Conservation (phyloP, 2,113 vertebrate genomes). For the Aspidoscelis tigris region DNA sequence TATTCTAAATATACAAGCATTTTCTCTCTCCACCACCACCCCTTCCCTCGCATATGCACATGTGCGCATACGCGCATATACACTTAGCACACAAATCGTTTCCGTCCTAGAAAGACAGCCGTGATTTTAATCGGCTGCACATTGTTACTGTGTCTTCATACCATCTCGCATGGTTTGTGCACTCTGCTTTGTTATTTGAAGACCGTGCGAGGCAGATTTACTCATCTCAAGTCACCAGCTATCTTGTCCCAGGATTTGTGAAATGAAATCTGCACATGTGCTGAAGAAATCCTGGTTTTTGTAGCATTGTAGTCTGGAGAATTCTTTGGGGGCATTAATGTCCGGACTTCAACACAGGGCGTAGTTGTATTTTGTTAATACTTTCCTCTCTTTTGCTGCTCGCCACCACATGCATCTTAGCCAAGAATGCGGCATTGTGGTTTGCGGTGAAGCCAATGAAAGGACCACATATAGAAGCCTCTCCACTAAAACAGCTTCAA, state of each 20-base stretch:
- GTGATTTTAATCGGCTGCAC: background rate
- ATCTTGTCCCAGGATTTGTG: background rate
- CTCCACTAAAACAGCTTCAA: no score
- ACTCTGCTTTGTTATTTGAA: constrained; percentile 8
- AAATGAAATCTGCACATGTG: background rate
- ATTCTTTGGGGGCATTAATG: background rate
- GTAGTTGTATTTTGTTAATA: background rate
- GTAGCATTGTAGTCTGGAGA: background rate
- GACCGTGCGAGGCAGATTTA: background rate
- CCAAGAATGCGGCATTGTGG: background rate
- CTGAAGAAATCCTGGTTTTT: background rate
- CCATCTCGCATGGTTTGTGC: background rate
- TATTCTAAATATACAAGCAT: constrained; percentile 46
- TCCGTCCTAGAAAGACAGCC: background rate
- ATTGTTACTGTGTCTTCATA: background rate
- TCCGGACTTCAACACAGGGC: no score
- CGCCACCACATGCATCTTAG: no score
- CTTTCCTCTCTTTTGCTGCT: background rate
- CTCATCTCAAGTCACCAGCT: background rate
- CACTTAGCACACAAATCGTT: background rate
- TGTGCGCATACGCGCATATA: background rate
- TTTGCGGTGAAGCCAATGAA: no score
- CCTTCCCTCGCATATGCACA: background rate
- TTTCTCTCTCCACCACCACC: constrained; percentile 28
- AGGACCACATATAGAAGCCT: no score